Base-by-base conservation (phyloP, 2,113 vertebrate genomes). In the Gallinago jamesoni region DNA sequence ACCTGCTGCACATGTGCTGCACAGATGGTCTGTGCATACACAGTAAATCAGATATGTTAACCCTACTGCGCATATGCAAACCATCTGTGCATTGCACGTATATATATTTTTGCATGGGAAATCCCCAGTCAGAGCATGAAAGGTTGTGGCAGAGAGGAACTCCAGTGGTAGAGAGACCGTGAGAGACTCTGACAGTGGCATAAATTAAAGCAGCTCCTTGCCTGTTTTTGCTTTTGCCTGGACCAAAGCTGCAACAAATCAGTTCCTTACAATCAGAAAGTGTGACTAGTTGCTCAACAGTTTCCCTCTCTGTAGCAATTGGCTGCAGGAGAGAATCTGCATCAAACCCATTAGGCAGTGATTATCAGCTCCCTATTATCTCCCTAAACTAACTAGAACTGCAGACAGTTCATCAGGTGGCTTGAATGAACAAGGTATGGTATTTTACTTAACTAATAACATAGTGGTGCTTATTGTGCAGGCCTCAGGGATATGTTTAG, bases 1-100 rank as follows among this genome's bases (percentile, higher is more conserved):
- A 97, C 94, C 96, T 97, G 94, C 95, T 96, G 96, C 96, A 97
- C 96, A 96, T 96, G 96, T 97, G 95, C 96, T 96, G 96, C 96
- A 92, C 96, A 97, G 96, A 97, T 97, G 96, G 96, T 96, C 93
- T 20, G 35, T 81, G 96, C 94, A 76, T 91, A 84, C 94, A 87
- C 91, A 95, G 94, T 97, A 96, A 96, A 96, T 96, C 95, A 96
- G 96, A 94, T 96, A 96, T 78, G 81, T 87, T 96, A 96, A 95
- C 78, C 91, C 89, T 96, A 97, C 94, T 95, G 91, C 89, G 81
- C 96, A 96, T 96, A 97, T 89, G 95, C 95, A 97, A 97, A 97
- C 96, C 96, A 97, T 97, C 96, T 97, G 96, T 97, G 95, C 62
- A 10, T 91, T 95, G 89, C 87, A 89, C 35, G 7, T 89, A 95